These are phyloP conservation scores for Aegypius monachus DNA, from an alignment of 2,113 vertebrate genomes.

Conservation along the genomic window DNA sequence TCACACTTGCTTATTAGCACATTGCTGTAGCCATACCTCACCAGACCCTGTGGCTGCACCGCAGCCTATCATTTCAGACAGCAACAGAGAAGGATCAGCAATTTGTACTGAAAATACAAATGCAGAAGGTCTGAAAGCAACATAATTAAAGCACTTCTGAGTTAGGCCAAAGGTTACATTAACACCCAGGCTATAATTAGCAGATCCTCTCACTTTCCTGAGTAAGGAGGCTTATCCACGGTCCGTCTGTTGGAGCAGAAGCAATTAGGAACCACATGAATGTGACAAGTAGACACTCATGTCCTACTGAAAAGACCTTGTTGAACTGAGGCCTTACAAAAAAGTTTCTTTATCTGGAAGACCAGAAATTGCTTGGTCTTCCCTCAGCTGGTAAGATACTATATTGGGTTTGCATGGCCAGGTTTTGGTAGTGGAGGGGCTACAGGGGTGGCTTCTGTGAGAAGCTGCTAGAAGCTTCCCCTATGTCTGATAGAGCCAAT, in stretches of 20 bases:
- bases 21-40: rapidly evolving
- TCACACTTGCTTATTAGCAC: neutral
- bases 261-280: neutral
- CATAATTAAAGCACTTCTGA: neutral
- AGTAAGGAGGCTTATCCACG: neutral
- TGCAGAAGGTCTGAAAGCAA: neutral
- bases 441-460: too few relatives aligned
- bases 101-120: neutral
- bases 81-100: neutral
- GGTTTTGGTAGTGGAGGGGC: too few relatives aligned
- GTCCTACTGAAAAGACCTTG: neutral
- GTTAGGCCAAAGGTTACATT: neutral
- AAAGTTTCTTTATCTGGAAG: neutral
- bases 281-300: neutral
- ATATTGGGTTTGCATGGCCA: too few relatives aligned
- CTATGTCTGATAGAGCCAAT: too few relatives aligned
- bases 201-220: neutral
- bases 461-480: too few relatives aligned
- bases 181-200: neutral
- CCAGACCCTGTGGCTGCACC: neutral
- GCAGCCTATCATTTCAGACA: neutral
- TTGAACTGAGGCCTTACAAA: neutral
- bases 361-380: neutral
- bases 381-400: neutral
- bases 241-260: neutral